Evolutionary conservation across 1,140 invertebrate species (phyloP).

Genomic region (Brachionus paranguensis): DNA sequence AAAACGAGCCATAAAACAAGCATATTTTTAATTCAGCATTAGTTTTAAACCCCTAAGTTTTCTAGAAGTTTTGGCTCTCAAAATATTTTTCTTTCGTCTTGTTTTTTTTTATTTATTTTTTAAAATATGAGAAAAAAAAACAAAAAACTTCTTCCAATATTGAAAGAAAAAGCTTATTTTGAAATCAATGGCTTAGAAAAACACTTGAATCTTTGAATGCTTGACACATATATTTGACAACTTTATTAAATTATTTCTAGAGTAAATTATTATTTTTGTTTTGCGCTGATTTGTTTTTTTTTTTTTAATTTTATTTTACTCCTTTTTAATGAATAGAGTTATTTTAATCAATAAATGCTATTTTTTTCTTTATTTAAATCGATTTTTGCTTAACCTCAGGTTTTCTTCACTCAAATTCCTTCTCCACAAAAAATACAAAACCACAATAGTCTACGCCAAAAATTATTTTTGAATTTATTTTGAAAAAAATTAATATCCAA

Average conservation of each 20-base stretch:
- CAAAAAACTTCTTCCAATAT: background rate
- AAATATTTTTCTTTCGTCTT: background rate
- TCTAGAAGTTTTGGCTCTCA: background rate
- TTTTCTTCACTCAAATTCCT: background rate
- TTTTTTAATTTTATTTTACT: background rate
- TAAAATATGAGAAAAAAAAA: background rate
- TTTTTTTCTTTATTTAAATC: background rate
- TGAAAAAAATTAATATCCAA: too few relatives aligned
- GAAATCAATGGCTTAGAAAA: background rate
- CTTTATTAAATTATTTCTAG: background rate
- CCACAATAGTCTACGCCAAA: background rate
- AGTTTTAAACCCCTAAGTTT: background rate
- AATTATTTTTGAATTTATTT: background rate
- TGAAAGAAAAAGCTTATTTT: background rate
- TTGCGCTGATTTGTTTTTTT: slow-evolving; percentile 18
- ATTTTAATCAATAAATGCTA: background rate
- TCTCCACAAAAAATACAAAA: background rate
- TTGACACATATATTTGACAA: slow-evolving; percentile 19
- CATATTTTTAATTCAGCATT: background rate
- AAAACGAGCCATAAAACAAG: background rate
- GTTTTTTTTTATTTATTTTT: background rate
- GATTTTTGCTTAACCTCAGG: background rate
- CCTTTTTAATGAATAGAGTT: background rate
- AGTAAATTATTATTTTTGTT: slow-evolving; percentile 2
- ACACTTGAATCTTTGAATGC: background rate